phyloP scores from a whole-genome alignment of 2,888 invertebrate genomes.

The Acanthosepion lycidas region DNA sequence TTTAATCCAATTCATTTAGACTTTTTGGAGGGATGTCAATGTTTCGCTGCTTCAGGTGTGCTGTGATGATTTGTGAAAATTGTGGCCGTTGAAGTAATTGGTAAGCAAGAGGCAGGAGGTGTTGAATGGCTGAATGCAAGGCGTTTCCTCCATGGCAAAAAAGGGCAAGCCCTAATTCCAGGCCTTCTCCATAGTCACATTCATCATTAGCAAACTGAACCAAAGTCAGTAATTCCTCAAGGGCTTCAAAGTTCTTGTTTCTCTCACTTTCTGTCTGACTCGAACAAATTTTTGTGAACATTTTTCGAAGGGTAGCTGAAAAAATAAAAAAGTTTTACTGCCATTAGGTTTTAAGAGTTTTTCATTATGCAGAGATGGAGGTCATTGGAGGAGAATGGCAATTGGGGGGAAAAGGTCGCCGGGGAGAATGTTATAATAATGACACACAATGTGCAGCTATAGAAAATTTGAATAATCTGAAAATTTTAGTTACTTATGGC shows the following conservation, averaged over 20 bases:
- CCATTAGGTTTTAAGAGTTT: background rate
- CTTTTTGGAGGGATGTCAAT: slow-evolving; percentile 51
- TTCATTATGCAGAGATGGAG: background rate
- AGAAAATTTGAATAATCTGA: too few relatives aligned
- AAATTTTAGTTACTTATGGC: too few relatives aligned
- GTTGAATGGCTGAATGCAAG: slow-evolving; percentile 81
- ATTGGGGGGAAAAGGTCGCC: background rate
- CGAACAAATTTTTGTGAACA: slow-evolving; percentile 80
- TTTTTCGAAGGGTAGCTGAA: slow-evolving; percentile 81
- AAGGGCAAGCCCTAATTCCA: slow-evolving; percentile 90
- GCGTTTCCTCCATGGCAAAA: slow-evolving; percentile 83
- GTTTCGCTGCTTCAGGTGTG: slow-evolving; percentile 84
- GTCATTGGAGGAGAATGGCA: background rate
- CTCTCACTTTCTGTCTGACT: slow-evolving; percentile 78
- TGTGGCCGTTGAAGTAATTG: slow-evolving; percentile 82
- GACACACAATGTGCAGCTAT: background rate
- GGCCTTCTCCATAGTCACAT: slow-evolving; percentile 93
- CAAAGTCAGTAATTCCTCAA: slow-evolving; percentile 87
- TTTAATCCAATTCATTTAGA: slow-evolving; percentile 60
- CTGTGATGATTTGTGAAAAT: slow-evolving; percentile 84
- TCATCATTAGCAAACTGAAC: slow-evolving; percentile 94
- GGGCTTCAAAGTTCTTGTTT: slow-evolving; percentile 79
- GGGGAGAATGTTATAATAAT: background rate
- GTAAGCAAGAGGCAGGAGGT: slow-evolving; percentile 84
- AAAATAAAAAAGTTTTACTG: slow-evolving; percentile 55